Conservation (phyloP, 2,797 vertebrate species). For the Crenuchus spilurus region DNA sequence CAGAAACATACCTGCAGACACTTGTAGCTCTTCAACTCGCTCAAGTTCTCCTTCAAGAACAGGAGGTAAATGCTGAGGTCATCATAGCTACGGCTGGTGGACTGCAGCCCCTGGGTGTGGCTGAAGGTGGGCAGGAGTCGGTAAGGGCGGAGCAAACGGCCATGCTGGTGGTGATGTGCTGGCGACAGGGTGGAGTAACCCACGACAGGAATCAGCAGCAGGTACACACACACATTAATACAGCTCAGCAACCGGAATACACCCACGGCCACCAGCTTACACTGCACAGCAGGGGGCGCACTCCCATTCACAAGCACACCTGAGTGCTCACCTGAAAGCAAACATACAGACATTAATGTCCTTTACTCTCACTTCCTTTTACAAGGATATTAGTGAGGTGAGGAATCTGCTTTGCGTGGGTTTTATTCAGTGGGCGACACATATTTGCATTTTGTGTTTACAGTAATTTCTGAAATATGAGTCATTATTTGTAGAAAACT, state of each 20-base stretch:
- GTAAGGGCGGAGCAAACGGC: conserved; percentile 85
- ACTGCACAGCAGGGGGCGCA: conserved; percentile 83
- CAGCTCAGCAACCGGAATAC: conserved; percentile 92
- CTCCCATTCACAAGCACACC: conserved; percentile 87
- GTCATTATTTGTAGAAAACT: no score
- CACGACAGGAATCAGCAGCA: conserved; percentile 81
- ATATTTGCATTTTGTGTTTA: no score
- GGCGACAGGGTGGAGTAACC: conserved; percentile 84
- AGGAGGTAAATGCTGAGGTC: conserved; percentile 94
- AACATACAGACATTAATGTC: background rate
- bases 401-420: no score
- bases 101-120: conserved; percentile 71
- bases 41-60: conserved; percentile 93
- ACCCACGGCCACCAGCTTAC: conserved; percentile 91
- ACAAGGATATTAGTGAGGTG: no score
- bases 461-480: no score
- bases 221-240: conserved; percentile 88
- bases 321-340: background rate
- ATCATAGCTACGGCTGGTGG: conserved; percentile 80
- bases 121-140: conserved; percentile 90
- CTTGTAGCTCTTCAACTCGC: conserved; percentile 92
- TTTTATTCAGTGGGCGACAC: no score
- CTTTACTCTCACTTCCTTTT: no score
- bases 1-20: conserved; percentile 82
- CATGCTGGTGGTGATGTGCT: conserved; percentile 80